Evolutionary conservation across 2,113 vertebrate species (phyloP).

Genomic region (Solea solea): DNA sequence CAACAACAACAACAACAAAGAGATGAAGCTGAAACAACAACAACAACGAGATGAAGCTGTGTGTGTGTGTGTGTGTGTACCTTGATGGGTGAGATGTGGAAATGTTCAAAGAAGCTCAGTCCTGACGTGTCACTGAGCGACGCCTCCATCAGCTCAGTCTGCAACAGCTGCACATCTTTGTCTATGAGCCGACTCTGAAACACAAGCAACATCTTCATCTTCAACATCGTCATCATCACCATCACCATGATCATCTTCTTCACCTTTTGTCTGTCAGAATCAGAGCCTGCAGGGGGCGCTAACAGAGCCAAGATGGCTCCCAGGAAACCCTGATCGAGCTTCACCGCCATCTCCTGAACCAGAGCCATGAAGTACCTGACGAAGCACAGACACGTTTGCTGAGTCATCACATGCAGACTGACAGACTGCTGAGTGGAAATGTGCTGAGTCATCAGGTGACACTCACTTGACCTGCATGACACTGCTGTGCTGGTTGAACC

Average conservation of each 20-base stretch:
- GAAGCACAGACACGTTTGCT: not conserved
- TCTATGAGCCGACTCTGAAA: slow-evolving; percentile 87
- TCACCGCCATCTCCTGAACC: slow-evolving; percentile 98
- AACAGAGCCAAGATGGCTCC: slow-evolving; percentile 85
- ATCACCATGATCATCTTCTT: not conserved
- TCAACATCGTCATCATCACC: not conserved
- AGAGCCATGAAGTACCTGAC: slow-evolving; percentile 97
- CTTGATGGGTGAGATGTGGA: slow-evolving; percentile 98
- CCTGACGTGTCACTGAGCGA: slow-evolving; percentile 87
- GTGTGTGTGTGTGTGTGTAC: slow-evolving; percentile 60
- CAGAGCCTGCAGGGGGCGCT: slow-evolving; percentile 82
- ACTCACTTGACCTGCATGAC: slow-evolving; percentile 98
- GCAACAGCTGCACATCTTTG: slow-evolving; percentile 86
- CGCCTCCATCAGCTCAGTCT: slow-evolving; percentile 88
- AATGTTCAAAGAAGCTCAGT: slow-evolving; percentile 95
- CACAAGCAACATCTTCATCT: not conserved
- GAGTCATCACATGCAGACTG: not conserved
- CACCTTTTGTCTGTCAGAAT: slow-evolving; percentile 87
- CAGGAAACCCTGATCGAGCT: slow-evolving; percentile 95
- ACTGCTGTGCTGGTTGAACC: slow-evolving; percentile 95
- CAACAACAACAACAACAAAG: not conserved
- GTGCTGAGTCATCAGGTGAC: not conserved
- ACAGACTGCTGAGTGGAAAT: not conserved
- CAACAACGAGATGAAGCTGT: not conserved
- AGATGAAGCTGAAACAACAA: not conserved